Conservation (phyloP, 2,113 vertebrate genomes). For the Anolis carolinensis region DNA sequence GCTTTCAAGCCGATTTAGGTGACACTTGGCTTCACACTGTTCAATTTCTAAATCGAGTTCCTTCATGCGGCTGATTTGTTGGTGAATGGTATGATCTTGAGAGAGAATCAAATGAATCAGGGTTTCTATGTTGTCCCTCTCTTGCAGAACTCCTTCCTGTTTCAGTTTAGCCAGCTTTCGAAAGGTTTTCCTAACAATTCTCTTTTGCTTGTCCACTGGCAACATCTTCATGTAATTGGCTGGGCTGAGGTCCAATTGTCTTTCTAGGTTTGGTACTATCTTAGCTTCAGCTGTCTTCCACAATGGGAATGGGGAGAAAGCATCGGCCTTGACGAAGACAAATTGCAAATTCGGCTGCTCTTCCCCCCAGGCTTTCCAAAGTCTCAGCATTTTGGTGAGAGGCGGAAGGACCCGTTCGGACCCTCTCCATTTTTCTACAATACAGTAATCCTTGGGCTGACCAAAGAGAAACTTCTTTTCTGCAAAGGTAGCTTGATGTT, state of each 20-base stretch:
- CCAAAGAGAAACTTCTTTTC: conserved; percentile 85
- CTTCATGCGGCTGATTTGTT: conserved; percentile 88
- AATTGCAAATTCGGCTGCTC: conserved; percentile 89
- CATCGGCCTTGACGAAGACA: conserved; percentile 85
- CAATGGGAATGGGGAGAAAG: conserved; percentile 81
- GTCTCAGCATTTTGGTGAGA: conserved; percentile 88
- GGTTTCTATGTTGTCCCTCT: conserved; percentile 83
- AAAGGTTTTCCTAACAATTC: conserved; percentile 93
- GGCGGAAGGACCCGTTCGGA: conserved; percentile 90
- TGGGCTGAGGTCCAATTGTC: conserved; percentile 80
- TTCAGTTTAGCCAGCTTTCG: conserved; percentile 92
- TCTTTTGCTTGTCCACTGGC: conserved; percentile 89
- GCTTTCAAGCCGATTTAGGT: conserved; percentile 70
- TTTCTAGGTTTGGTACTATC: conserved; percentile 76
- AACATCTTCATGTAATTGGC: conserved; percentile 83
- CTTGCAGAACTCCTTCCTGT: conserved; percentile 76
- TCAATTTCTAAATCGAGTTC: conserved; percentile 90
- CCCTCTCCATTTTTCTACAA: conserved; percentile 93
- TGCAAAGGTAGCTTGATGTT: conserved; percentile 83
- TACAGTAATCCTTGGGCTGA: conserved; percentile 88
- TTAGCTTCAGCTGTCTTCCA: conserved; percentile 82
- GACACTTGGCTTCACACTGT: conserved; percentile 76
- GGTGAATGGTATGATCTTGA: conserved; percentile 92
- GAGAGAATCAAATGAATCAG: conserved; percentile 90
- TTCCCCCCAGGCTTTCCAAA: conserved; percentile 95